A percentile compares a stretch with the other conserved stretches of the same genome.
Conservation (phyloP, 2,113 vertebrate species). For the Xenopus laevis region DNA sequence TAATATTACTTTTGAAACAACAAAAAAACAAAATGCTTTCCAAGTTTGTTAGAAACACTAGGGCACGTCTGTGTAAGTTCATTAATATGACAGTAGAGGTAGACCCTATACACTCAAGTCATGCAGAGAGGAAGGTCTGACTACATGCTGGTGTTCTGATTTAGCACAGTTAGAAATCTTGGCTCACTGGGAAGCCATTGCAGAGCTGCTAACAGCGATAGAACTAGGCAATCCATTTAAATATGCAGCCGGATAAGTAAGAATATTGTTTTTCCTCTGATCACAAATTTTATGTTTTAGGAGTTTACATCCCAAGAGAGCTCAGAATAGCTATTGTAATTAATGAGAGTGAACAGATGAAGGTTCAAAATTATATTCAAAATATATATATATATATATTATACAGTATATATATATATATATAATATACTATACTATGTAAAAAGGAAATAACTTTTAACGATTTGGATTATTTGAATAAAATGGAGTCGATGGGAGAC, state of each 20-base stretch:
- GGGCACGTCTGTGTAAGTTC: conserved; percentile 25
- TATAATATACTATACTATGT: no score
- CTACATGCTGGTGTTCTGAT: conserved; percentile 42
- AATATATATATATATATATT: no score
- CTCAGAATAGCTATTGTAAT: no score
- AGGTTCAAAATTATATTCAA: no score
- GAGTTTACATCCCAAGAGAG: no score
- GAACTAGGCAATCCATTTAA: conserved; percentile 17
- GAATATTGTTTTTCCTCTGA: neutral
- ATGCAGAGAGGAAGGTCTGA: conserved; percentile 24
- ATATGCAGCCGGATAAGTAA: conserved; percentile 15
- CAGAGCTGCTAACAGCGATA: conserved; percentile 15
- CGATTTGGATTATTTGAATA: no score
- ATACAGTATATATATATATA: no score
- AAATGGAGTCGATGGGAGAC: no score
- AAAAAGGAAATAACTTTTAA: no score
- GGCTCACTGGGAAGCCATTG: conserved; percentile 31
- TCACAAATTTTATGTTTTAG: neutral
- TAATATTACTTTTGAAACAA: neutral
- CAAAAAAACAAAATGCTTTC: conserved; percentile 7
- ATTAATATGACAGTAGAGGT: conserved; percentile 23
- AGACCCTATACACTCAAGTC: conserved; percentile 7
- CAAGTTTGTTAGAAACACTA: conserved; percentile 11
- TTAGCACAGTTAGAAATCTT: conserved; percentile 40
- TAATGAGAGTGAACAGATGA: no score